Conservation (phyloP, 2,797 vertebrate genomes). For the Psittacula derbiana region DNA sequence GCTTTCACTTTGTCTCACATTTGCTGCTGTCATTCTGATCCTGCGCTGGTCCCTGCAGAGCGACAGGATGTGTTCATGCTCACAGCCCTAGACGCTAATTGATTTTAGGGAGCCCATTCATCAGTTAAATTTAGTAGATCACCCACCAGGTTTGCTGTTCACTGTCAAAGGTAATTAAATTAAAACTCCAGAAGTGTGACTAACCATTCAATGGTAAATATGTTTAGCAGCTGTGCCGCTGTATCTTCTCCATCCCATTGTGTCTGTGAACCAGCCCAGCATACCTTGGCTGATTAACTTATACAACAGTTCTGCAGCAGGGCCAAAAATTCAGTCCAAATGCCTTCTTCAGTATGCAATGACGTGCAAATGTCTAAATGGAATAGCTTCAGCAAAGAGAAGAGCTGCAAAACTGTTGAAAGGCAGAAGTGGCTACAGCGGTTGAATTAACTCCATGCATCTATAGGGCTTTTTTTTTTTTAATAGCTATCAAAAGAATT, state of each 20-base stretch:
- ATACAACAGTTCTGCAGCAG: neutral
- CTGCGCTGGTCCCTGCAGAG: slow-evolving; percentile 27
- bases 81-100: slow-evolving; percentile 81
- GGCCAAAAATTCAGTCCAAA: neutral
- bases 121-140: slow-evolving; percentile 74
- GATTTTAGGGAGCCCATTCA: slow-evolving; percentile 85
- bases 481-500: neutral
- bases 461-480: accelerated
- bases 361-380: neutral
- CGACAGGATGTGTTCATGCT: slow-evolving; percentile 77
- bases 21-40: slow-evolving; percentile 87
- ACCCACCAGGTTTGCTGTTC: slow-evolving; percentile 82
- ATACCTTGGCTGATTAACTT: neutral
- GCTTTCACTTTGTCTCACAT: slow-evolving; percentile 72
- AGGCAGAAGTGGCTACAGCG: neutral
- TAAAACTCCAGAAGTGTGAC: slow-evolving; percentile 89
- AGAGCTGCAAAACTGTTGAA: neutral
- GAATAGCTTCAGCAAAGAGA: neutral
- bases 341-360: neutral
- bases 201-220: slow-evolving; percentile 80
- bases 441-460: neutral
- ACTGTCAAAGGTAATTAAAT: slow-evolving; percentile 95
- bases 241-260: neutral
- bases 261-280: neutral
- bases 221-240: slow-evolving; percentile 84